Conservation (phyloP, 2,888 invertebrate species). For the Phyto melanocephala region DNA sequence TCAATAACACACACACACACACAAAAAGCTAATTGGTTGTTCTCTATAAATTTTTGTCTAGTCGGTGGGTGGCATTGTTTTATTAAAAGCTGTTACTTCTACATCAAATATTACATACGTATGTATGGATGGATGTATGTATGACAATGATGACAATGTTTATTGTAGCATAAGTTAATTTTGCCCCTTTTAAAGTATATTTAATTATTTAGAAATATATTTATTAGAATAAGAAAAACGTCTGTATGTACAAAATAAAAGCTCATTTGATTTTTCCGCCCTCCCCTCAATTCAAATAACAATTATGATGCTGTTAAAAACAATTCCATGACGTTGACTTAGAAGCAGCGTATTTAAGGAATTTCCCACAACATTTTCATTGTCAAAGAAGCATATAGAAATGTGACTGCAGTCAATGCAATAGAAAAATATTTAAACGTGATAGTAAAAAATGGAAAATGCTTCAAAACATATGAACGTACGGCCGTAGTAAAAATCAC, state of each 20-base stretch:
- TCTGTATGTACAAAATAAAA: too few relatives aligned
- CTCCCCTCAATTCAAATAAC: background rate
- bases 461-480: background rate
- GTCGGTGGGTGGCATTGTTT: slow-evolving; percentile 23
- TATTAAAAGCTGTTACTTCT: background rate
- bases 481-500: background rate
- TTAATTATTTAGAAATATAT: too few relatives aligned
- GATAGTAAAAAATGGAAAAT: background rate
- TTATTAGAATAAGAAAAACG: too few relatives aligned
- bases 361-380: background rate
- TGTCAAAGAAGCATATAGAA: background rate
- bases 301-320: background rate
- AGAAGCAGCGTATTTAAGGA: background rate
- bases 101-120: background rate
- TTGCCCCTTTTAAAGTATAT: too few relatives aligned
- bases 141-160: too few relatives aligned
- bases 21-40: too few relatives aligned
- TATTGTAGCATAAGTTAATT: too few relatives aligned
- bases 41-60: slow-evolving; percentile 12
- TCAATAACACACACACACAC: background rate
- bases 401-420: background rate
- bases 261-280: background rate
- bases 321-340: background rate
- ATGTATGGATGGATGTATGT: too few relatives aligned
- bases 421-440: background rate